phyloP scores from a whole-genome alignment of 2,797 vertebrate species.

The Chiroxiphia lanceolata region DNA sequence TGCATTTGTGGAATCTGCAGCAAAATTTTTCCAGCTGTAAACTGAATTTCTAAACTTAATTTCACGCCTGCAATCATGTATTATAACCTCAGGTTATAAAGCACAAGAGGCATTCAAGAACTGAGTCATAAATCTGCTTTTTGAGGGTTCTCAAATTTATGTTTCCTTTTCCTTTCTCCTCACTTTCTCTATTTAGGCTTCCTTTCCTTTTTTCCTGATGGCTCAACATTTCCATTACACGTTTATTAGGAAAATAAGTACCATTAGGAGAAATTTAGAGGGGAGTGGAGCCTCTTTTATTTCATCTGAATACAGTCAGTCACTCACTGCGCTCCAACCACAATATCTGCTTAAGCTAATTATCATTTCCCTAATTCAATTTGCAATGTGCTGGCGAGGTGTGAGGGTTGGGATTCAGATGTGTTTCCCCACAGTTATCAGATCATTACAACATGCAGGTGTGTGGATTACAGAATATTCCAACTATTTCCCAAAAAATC shows the following conservation, averaged over 20 bases:
- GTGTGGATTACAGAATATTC: not conserved
- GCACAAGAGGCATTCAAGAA: not conserved
- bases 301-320: not conserved
- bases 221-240: conserved; percentile 8
- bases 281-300: not conserved
- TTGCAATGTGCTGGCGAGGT: not conserved
- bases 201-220: not conserved
- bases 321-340: not conserved
- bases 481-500: not conserved
- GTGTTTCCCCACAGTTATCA: not conserved
- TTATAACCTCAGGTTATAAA: not conserved
- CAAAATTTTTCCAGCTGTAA: not conserved
- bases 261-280: not conserved
- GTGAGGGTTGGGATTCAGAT: not conserved
- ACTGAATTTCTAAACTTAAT: not conserved
- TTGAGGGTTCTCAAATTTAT: not conserved
- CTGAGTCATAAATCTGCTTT: not conserved
- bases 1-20: not conserved
- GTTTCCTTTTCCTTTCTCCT: not conserved
- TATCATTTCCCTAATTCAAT: not conserved
- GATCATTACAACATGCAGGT: not conserved
- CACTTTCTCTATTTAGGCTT: not conserved
- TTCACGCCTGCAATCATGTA: not conserved
- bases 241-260: conserved; percentile 5
- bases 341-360: not conserved